Evolutionary conservation across 2,888 invertebrate genomes (phyloP), one percentile per base, ranked within the genome.

Genomic region (Eumerus sabulonum): DNA sequence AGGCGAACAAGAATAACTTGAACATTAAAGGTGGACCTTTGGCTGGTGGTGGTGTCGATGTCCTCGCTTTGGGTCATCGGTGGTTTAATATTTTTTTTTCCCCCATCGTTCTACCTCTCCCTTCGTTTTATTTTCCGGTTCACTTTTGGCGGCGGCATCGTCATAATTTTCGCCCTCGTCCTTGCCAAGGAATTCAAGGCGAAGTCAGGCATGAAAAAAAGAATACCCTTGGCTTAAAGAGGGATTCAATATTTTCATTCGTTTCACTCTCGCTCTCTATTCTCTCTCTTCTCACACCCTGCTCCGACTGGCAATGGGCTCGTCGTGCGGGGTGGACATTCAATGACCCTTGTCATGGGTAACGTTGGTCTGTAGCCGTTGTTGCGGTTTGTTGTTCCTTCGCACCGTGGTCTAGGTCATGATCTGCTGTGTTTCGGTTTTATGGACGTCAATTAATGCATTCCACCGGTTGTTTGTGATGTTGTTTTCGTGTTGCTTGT

Each of bases 371-470:
- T 51, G 63, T 1, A 51, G 42, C 44, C 47, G 56, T 50, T 47
- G 74, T 64, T 74, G 59, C 45, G 63, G 79, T 74, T n/a, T 63
- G 72, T 56, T 45, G 14, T 59, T 42, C 40, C 27, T 63, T 68
- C 42, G 57, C 67, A 67, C 67, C 62, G 67, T 74, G 74, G 79
- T 79, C 79, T 70, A 74, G 79, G 79, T 79, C 79, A 74, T 73
- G 79, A 68, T 68, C 67, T 68, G 59, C 38, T 27, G 27, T 56
- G 64, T 79, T 63, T 60, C 48, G 60, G 50, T 79, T 51, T 79
- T 67, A 64, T 70, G 45, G 54, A 68, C 57, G 50, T 42, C 74
- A 74, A 79, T 79, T 79, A 74, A 64, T 79, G 73, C 73, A 77
- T 57, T 77, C 51, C 67, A 16, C 16, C n/a, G 64, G 64, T 14